Evolutionary conservation across 2,888 invertebrate genomes (phyloP).

Genomic region (Sphaerophoria taeniata): DNA sequence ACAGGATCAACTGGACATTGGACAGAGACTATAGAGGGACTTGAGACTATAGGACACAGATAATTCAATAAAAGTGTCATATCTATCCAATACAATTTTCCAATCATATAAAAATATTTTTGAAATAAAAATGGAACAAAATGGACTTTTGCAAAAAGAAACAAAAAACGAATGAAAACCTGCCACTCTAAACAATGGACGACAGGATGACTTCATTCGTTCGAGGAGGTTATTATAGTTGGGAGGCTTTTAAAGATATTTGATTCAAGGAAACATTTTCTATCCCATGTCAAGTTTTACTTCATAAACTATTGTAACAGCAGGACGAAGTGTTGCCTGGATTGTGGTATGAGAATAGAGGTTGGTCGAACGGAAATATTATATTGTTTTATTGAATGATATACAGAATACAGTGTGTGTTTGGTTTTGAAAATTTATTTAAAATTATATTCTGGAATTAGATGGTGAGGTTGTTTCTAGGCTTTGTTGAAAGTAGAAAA

Average conservation of each 20-base stretch:
- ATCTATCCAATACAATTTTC: slow-evolving; percentile 70
- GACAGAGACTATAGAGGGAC: neutral
- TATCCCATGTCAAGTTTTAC: slow-evolving; percentile 38
- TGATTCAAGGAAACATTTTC: slow-evolving; percentile 28
- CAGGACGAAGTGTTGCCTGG: slow-evolving; percentile 25
- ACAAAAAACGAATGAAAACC: slow-evolving; percentile 51
- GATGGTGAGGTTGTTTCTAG: no score
- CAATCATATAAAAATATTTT: slow-evolving; percentile 65
- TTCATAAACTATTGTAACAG: slow-evolving; percentile 64
- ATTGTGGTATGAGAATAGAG: no score
- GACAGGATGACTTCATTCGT: slow-evolving; percentile 38
- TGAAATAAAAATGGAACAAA: slow-evolving; percentile 15
- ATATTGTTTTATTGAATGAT: no score
- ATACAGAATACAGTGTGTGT: no score
- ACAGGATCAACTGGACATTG: slow-evolving; percentile 41
- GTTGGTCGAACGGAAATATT: no score
- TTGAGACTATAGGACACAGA: slow-evolving; percentile 34
- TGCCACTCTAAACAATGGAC: slow-evolving; percentile 64
- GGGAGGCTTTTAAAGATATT: slow-evolving; percentile 49
- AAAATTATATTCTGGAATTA: no score
- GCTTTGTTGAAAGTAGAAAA: no score
- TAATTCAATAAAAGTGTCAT: slow-evolving; percentile 73
- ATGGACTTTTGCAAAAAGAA: neutral
- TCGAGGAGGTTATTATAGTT: neutral
- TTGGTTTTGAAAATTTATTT: no score